Base-by-base conservation (phyloP, 2,113 vertebrate species). In the Tychaedon coryphoeus region DNA sequence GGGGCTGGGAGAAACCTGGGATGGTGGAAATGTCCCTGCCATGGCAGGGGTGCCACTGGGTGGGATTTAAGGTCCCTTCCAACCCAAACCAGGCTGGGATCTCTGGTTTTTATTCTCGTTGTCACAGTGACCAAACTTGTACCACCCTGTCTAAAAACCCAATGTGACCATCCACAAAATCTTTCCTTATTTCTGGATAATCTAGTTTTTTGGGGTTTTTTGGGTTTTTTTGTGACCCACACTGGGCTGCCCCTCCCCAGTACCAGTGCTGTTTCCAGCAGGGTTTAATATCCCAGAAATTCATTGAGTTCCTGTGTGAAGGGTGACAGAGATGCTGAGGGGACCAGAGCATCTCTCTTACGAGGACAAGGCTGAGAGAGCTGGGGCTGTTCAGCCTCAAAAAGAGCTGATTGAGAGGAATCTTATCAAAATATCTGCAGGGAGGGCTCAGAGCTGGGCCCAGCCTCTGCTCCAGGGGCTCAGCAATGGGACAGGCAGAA, bases 21-120 rank as follows among this genome's bases (percentile, higher is more conserved):
- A 23, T 13, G 12, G 42, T n/a, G 70, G 70, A 2, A 84, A 34
- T 15, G 84, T 45, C 45, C 45, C 72, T 53, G 38, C 38, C 83
- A 13, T 38, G 53, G 36, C 43, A 18, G 24, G 42, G 51, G 10
- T 42, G 61, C 50, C 0, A 16, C 4, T 1, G 1, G 34, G 14
- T 58, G 31, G 2, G 3, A 2, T 86, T 58, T 66, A 10, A 50
- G 42, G 12, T 43, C 36, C 25, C 6, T 50, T 36, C 6, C 10
- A 28, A 5, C 26, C 9, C 47, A 77, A 61, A 61, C 28, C 28
- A 45, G 1, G 5, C 62, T 36, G n/a, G 12, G 38, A 61, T 24
- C 29, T 18, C 42, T 40, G 64, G 4, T 26, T 85, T 81, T 58
- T 40, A 29, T 45, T 72, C 43, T 77, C 14, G 4, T 2, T 14